Conservation (phyloP, 1,140 invertebrate genomes). For the Diabrotica virgifera region DNA sequence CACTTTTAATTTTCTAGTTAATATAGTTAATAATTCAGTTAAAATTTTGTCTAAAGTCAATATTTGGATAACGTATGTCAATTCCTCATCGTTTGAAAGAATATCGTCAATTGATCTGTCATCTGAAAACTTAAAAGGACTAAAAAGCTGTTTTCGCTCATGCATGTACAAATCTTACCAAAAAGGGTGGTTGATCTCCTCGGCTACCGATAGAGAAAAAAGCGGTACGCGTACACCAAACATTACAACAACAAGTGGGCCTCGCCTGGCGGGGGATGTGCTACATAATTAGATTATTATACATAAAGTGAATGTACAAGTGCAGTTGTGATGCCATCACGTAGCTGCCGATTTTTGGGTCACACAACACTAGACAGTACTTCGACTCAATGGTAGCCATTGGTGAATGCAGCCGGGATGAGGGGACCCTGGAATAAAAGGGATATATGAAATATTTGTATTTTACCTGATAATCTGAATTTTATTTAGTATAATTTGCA, state of each 20-base stretch:
- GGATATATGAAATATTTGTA: no score
- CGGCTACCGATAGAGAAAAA: constrained; percentile 36
- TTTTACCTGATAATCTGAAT: no score
- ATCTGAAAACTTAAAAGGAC: no score
- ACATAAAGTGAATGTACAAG: constrained; percentile 51
- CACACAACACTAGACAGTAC: constrained; percentile 39
- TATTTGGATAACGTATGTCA: no score
- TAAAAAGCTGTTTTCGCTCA: background rate
- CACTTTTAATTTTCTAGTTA: no score
- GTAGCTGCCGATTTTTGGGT: constrained; percentile 43
- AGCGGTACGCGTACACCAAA: constrained; percentile 48
- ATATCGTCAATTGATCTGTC: no score
- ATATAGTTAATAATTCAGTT: no score
- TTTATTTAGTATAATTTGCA: no score
- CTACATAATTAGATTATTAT: constrained; percentile 47
- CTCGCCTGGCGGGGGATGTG: constrained; percentile 45
- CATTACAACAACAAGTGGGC: constrained; percentile 50
- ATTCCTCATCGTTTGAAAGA: no score
- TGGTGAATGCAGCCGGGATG: constrained; percentile 91
- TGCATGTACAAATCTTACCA: background rate
- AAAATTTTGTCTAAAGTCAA: no score
- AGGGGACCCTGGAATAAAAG: constrained; percentile 74
- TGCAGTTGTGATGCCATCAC: constrained; percentile 50
- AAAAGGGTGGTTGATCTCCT: constrained; percentile 17
- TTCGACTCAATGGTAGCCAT: constrained; percentile 82